Evolutionary conservation across 1,140 invertebrate species (phyloP).

Genomic region (Papilio machaon): DNA sequence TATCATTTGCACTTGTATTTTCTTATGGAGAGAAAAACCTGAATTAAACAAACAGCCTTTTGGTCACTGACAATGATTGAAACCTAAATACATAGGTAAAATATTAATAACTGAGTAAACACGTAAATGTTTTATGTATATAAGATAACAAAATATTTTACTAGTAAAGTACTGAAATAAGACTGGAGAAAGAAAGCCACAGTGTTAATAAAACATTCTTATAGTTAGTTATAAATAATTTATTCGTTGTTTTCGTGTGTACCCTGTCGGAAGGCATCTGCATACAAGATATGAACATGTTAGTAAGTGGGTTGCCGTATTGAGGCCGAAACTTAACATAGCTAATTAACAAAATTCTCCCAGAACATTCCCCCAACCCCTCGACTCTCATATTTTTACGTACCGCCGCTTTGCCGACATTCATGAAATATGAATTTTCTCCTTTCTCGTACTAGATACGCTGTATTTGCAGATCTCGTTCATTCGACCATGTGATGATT

Average conservation of each 20-base stretch:
- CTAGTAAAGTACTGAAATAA: background rate
- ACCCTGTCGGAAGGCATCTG: background rate
- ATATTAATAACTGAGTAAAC: background rate
- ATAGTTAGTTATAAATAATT: background rate
- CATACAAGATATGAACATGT: constrained; percentile 27
- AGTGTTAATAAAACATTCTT: background rate
- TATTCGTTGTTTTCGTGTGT: background rate
- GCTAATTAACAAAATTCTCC: constrained; percentile 38
- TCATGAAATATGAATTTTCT: constrained; percentile 31
- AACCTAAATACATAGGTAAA: background rate
- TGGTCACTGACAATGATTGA: background rate
- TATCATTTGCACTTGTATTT: background rate
- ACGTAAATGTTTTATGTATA: background rate
- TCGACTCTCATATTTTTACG: constrained; percentile 33
- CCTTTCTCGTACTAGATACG: background rate
- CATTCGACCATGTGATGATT: background rate
- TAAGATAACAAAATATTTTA: background rate
- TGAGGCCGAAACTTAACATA: constrained; percentile 30
- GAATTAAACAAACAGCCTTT: background rate
- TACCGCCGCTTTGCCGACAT: constrained; percentile 16
- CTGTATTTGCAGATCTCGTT: background rate
- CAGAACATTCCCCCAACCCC: constrained; percentile 19
- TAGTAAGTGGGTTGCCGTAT: constrained; percentile 8
- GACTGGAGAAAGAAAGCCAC: background rate
- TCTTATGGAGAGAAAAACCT: background rate